phyloP scores from a whole-genome alignment of 2,888 invertebrate species.

The Tholera decimalis region DNA sequence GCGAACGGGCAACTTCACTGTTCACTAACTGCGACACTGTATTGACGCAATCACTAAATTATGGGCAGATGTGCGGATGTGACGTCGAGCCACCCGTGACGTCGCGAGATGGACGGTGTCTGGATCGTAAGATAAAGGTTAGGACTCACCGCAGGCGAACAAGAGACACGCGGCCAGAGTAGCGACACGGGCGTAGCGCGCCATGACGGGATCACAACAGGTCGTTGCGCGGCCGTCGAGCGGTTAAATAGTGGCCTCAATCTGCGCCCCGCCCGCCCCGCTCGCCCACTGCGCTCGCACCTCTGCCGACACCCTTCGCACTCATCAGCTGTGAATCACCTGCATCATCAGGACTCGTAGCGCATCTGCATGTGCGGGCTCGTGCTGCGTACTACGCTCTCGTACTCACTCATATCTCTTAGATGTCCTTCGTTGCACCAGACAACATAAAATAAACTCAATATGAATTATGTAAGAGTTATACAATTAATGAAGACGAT shows the following conservation, averaged over 20 bases:
- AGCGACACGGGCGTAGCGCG: conserved; percentile 91
- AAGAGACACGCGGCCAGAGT: conserved; percentile 91
- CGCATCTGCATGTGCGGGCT: conserved; percentile 47
- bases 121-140: conserved; percentile 89
- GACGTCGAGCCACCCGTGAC: conserved; percentile 84
- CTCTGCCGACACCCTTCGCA: conserved; percentile 88
- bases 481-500: conserved; percentile 51
- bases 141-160: conserved; percentile 91
- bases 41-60: conserved; percentile 83
- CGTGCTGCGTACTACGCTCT: conserved; percentile 26
- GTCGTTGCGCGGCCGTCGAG: conserved; percentile 90
- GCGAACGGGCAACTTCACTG: conserved; percentile 85
- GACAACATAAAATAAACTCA: conserved; percentile 41
- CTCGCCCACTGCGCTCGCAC: conserved; percentile 89
- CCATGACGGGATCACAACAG: conserved; percentile 92
- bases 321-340: conserved; percentile 88
- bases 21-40: conserved; percentile 85
- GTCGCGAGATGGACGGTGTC: conserved; percentile 87
- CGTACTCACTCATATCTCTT: conserved; percentile 28
- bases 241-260: conserved; percentile 91
- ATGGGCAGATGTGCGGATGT: conserved; percentile 77
- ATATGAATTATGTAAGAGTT: conserved; percentile 54
- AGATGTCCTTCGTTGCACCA: conserved; percentile 37
- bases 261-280: conserved; percentile 90
- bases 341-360: conserved; percentile 73